Conservation (phyloP, 2,113 vertebrate species). For the Daphoenositta chrysoptera region DNA sequence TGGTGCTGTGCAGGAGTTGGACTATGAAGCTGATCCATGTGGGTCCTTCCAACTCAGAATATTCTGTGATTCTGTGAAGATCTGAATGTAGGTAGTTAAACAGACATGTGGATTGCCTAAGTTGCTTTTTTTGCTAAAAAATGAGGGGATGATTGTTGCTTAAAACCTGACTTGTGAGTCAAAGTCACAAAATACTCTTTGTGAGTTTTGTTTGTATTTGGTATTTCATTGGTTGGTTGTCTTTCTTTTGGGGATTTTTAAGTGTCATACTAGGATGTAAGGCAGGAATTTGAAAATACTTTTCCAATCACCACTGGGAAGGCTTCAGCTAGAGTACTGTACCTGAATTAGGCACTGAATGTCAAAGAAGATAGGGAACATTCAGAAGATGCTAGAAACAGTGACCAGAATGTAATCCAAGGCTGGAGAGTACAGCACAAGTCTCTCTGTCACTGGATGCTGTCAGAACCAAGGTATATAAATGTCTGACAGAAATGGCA, state of each 20-base stretch:
- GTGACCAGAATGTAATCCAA: neutral
- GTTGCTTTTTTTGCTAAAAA: neutral
- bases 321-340: neutral
- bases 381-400: neutral
- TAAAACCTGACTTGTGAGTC: neutral
- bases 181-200: neutral
- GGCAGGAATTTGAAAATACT: neutral
- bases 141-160: neutral
- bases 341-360: too few relatives aligned
- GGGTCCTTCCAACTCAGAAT: neutral
- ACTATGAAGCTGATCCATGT: neutral
- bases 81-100: neutral
- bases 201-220: neutral
- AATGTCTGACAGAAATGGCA: neutral
- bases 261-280: neutral
- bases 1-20: neutral
- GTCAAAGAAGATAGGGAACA: neutral
- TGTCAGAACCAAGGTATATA: neutral
- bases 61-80: neutral
- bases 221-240: neutral
- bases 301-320: neutral
- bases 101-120: neutral
- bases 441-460: neutral
- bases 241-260: neutral
- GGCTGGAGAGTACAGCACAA: neutral